These are phyloP conservation scores for Heteromormyrus szaboi DNA, from an alignment of 2,797 vertebrate genomes.

Conservation along the genomic window DNA sequence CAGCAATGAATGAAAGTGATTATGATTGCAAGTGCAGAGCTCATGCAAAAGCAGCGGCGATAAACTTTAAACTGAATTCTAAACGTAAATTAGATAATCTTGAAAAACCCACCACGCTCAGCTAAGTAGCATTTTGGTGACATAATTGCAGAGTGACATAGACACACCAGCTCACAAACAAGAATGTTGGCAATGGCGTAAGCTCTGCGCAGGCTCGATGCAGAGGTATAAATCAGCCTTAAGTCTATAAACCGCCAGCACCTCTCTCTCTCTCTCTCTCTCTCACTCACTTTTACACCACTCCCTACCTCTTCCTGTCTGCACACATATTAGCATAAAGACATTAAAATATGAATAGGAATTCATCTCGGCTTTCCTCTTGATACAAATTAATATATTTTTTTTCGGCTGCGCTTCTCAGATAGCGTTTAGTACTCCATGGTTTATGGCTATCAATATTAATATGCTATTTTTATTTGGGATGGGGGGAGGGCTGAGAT, in stretches of 20 bases:
- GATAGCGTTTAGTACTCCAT: conserved; percentile 57
- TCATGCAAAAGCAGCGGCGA: not conserved
- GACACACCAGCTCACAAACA: not conserved
- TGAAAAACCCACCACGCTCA: not conserved
- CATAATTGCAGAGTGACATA: not conserved
- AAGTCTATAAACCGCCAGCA: conserved; percentile 9
- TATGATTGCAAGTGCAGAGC: not conserved
- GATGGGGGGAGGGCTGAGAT: conserved; percentile 70
- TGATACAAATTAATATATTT: conserved; percentile 71
- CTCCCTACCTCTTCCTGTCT: conserved; percentile 45
- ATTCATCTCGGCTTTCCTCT: conserved; percentile 78
- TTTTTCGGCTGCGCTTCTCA: conserved; percentile 59
- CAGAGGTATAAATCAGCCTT: not conserved
- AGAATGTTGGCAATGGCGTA: not conserved
- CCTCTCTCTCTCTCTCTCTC: conserved; percentile 40
- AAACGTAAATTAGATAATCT: not conserved
- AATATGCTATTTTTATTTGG: conserved; percentile 71
- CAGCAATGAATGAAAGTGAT: not conserved
- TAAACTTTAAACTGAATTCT: not conserved
- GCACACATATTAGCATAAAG: conserved; percentile 71
- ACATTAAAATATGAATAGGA: conserved; percentile 73
- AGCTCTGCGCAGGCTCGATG: not conserved
- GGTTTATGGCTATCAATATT: conserved; percentile 83
- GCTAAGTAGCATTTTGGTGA: not conserved
- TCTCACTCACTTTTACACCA: conserved; percentile 28